Evolutionary conservation across 2,113 vertebrate species (phyloP).

Genomic region (Indicator maculatus): DNA sequence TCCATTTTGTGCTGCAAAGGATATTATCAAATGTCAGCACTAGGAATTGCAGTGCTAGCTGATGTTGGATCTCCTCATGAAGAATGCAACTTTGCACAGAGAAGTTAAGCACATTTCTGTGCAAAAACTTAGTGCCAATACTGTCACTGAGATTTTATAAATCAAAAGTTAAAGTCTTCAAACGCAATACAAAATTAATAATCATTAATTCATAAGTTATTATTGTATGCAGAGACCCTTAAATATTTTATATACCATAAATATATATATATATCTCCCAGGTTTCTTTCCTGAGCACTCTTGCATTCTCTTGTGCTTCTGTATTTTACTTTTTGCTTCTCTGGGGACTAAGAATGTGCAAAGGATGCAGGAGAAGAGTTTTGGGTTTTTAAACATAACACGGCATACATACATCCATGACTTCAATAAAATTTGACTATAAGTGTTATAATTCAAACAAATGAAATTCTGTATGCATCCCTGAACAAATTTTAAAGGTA

Average conservation of each 20-base stretch:
- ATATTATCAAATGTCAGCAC: background rate
- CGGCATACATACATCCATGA: background rate
- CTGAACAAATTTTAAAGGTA: slow-evolving; percentile 45
- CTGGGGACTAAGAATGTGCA: background rate
- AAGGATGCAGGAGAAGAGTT: background rate
- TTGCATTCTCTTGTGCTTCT: background rate
- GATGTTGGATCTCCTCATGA: background rate
- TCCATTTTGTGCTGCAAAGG: too few relatives aligned
- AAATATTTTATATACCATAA: background rate
- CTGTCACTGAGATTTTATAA: background rate
- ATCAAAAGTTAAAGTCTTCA: background rate
- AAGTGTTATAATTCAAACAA: slow-evolving; percentile 9
- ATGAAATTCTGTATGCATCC: background rate
- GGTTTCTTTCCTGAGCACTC: background rate
- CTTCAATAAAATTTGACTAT: background rate
- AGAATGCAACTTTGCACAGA: background rate
- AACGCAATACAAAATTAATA: background rate
- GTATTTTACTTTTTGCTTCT: background rate
- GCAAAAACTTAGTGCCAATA: background rate
- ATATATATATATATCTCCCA: background rate
- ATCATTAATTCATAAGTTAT: background rate
- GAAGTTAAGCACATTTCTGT: background rate
- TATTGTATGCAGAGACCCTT: background rate
- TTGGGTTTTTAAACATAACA: background rate
- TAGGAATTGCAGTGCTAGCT: background rate